These are phyloP conservation scores for Pempheris klunzingeri DNA, from an alignment of 2,797 vertebrate genomes.

Conservation along the genomic window DNA sequence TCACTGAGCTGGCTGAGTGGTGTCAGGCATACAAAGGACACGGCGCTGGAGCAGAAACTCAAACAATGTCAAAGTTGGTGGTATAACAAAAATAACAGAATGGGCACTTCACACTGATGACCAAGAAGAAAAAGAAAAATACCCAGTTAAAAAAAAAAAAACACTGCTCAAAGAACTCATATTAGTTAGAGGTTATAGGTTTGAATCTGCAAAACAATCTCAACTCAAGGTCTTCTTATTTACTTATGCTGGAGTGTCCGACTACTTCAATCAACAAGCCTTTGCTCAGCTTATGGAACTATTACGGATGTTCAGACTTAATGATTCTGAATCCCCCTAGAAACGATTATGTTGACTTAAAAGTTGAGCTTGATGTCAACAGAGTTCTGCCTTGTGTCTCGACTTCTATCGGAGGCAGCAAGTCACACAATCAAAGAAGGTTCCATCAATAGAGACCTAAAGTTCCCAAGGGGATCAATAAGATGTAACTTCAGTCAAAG, in stretches of 20 bases:
- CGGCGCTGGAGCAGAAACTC: too few relatives aligned
- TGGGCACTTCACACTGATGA: too few relatives aligned
- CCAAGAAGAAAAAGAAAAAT: too few relatives aligned
- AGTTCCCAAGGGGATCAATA: constrained; percentile 10
- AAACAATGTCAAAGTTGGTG: too few relatives aligned
- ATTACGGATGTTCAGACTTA: background rate
- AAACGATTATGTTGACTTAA: background rate
- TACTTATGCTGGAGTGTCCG: background rate
- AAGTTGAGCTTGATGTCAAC: background rate
- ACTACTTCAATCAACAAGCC: background rate
- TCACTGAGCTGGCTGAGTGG: too few relatives aligned
- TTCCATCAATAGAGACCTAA: constrained; percentile 12
- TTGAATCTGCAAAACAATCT: too few relatives aligned
- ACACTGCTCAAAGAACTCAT: too few relatives aligned
- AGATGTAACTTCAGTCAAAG: constrained; percentile 9
- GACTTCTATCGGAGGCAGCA: background rate
- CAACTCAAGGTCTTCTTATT: background rate
- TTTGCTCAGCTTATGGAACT: background rate
- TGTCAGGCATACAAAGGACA: too few relatives aligned
- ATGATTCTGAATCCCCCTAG: background rate
- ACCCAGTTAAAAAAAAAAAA: too few relatives aligned
- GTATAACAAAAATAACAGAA: too few relatives aligned
- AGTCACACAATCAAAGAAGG: constrained; percentile 7
- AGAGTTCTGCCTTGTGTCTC: background rate
- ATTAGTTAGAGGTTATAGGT: too few relatives aligned